Evolutionary conservation across 2,888 invertebrate species (phyloP), one percentile per base, ranked within the genome.

Genomic region (Acleris cristana): DNA sequence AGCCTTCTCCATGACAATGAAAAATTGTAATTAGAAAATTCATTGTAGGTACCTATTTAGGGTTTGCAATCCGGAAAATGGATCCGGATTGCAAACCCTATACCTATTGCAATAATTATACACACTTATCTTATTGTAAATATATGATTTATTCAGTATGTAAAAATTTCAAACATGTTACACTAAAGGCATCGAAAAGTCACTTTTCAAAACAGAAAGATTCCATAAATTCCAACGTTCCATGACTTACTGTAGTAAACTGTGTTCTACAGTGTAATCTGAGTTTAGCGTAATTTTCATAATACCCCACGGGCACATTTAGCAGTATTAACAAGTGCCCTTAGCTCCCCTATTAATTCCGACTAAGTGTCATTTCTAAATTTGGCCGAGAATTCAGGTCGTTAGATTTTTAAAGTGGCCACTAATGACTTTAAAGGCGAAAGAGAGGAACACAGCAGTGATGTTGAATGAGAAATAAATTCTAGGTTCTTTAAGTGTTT

Each of bases 261-360:
- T 54, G 62, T 62, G 54, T 19, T 1, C 18, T 45, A 26, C 23
- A 45, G 4, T 10, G 44, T 54, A 62, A 62, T 54, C 62, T 23
- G 54, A 54, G 54, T 62, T 62, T 48, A 54, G 62, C 62, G 45
- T 62, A 54, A 62, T 62, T 62, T 62, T 62, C 62, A 62, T 62
- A 62, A 62, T 62, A 62, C 54, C 54, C 61, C 26, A 34, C 51
- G 62, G 62, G 54, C 54, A 62, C 62, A 62, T 62, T 62, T 54
- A 54, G 62, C 62, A 19, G 45, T 19, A 54, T 62, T 62, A 62
- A 10, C 34, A 34, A 34, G 34, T 62, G 62, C 54, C 45, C 62
- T 54, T 62, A 54, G 53, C 26, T 45, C 23, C 45, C 62, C 62
- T 62, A 62, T 62, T 62, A 54, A 62, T 62, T 54, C 45, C 62